A percentile compares a stretch with the other conserved stretches of the same genome.
These are phyloP conservation scores for Drosophila cognata DNA, from an alignment of 2,888 invertebrate species.

Conservation along the genomic window DNA sequence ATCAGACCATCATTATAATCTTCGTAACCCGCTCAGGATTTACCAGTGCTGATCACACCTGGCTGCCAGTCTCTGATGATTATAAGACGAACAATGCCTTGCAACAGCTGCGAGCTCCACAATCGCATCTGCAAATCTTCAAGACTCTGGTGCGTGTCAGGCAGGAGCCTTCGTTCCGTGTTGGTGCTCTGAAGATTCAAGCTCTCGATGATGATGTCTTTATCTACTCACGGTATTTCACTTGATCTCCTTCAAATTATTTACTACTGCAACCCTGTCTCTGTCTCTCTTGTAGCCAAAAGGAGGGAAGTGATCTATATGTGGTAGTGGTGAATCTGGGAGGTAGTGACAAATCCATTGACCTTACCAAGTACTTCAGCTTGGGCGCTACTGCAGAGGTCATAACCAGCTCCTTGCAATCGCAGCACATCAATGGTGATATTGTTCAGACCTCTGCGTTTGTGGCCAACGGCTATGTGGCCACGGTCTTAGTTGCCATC, in stretches of 20 bases:
- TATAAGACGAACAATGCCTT: constrained; percentile 87
- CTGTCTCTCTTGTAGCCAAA: constrained; percentile 58
- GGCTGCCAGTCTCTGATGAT: constrained; percentile 89
- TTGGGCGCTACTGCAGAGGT: constrained; percentile 79
- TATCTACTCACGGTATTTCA: constrained; percentile 79
- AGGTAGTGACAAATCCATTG: constrained; percentile 84
- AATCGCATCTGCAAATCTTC: constrained; percentile 89
- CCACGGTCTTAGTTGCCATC: constrained; percentile 79
- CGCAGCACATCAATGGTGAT: constrained; percentile 82
- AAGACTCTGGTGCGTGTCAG: constrained; percentile 87
- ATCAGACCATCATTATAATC: no score
- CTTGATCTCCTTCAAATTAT: accelerated
- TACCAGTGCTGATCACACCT: constrained; percentile 85
- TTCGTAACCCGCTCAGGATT: constrained; percentile 67
- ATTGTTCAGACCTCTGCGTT: constrained; percentile 69
- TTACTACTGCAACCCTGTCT: background rate
- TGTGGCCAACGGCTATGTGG: constrained; percentile 76
- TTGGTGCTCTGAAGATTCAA: constrained; percentile 72
- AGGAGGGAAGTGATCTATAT: constrained; percentile 77
- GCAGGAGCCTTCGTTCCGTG: constrained; percentile 84
- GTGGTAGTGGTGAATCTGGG: constrained; percentile 87
- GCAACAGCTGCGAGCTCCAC: constrained; percentile 85
- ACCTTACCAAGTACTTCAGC: constrained; percentile 83
- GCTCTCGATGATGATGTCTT: constrained; percentile 80
- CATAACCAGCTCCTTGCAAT: constrained; percentile 83